Conservation (phyloP, 2,113 vertebrate genomes). For the Sceloporus undulatus region DNA sequence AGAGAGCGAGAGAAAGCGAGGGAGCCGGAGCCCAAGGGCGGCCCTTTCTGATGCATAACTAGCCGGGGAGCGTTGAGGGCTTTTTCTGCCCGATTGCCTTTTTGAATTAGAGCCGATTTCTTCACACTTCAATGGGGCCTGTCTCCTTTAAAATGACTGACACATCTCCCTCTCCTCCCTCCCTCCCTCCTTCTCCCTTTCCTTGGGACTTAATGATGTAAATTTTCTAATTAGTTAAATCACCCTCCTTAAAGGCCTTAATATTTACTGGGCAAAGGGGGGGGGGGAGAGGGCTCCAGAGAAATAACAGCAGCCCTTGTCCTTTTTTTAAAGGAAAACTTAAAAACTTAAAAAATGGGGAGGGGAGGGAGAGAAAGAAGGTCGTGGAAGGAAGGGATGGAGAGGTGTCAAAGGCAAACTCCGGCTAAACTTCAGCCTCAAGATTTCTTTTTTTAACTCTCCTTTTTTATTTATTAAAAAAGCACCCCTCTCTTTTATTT, state of each 20-base stretch:
- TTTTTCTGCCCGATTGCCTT: slow-evolving; percentile 91
- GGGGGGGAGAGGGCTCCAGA: slow-evolving; percentile 77
- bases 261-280: slow-evolving; percentile 79
- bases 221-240: slow-evolving; percentile 94
- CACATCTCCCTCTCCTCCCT: slow-evolving; percentile 83
- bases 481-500: slow-evolving; percentile 83
- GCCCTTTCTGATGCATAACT: slow-evolving; percentile 88
- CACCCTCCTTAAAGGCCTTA: slow-evolving; percentile 88
- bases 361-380: not conserved
- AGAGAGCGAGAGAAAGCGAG: slow-evolving; percentile 60
- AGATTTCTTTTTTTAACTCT: slow-evolving; percentile 70
- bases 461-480: not conserved
- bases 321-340: slow-evolving; percentile 29
- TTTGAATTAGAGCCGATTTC: slow-evolving; percentile 91
- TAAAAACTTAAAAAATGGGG: not conserved
- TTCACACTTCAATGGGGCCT: slow-evolving; percentile 92
- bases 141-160: slow-evolving; percentile 94
- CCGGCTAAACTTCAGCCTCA: slow-evolving; percentile 87
- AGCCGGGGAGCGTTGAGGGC: slow-evolving; percentile 88
- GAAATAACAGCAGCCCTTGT: slow-evolving; percentile 58
- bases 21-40: slow-evolving; percentile 60
- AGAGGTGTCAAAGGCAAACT: slow-evolving; percentile 77
- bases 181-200: slow-evolving; percentile 76
- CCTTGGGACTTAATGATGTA: slow-evolving; percentile 90
- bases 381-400: not conserved